Conservation (phyloP, 2,113 vertebrate species). For the Rhinolophus ferrumequinum region DNA sequence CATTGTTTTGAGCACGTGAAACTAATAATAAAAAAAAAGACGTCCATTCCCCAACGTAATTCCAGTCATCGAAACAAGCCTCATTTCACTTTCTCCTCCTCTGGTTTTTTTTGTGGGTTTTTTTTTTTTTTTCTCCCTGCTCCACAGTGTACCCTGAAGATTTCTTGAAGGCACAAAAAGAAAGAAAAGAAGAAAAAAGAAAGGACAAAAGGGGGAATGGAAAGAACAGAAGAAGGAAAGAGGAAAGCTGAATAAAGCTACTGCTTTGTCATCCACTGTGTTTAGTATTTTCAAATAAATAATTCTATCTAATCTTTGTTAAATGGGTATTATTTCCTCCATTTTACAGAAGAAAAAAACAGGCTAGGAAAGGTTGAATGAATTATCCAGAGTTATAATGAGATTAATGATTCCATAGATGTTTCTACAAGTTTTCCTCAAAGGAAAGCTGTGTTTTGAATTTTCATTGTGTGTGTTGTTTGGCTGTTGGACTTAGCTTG, state of each 20-base stretch:
- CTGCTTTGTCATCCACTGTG: neutral
- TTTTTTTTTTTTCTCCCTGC: neutral
- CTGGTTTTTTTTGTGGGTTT: neutral
- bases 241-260: neutral
- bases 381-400: constrained; percentile 36
- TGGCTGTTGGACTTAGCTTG: constrained; percentile 25
- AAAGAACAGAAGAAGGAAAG: neutral
- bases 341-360: neutral
- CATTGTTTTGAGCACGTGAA: too few relatives aligned
- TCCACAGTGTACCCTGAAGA: neutral
- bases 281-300: constrained; percentile 29
- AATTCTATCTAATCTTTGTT: neutral
- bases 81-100: neutral
- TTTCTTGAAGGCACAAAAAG: neutral
- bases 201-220: too few relatives aligned
- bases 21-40: neutral
- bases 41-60: neutral
- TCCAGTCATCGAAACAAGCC: neutral
- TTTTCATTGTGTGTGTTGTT: constrained; percentile 40
- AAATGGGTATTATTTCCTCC: neutral
- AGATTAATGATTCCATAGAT: neutral
- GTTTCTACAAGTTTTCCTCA: constrained; percentile 11
- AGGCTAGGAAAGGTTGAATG: neutral
- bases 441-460: constrained; percentile 41
- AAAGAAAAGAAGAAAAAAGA: neutral